Evolutionary conservation across 1,140 invertebrate genomes (phyloP), one percentile per base, ranked within the genome.

Genomic region (Physella acuta): DNA sequence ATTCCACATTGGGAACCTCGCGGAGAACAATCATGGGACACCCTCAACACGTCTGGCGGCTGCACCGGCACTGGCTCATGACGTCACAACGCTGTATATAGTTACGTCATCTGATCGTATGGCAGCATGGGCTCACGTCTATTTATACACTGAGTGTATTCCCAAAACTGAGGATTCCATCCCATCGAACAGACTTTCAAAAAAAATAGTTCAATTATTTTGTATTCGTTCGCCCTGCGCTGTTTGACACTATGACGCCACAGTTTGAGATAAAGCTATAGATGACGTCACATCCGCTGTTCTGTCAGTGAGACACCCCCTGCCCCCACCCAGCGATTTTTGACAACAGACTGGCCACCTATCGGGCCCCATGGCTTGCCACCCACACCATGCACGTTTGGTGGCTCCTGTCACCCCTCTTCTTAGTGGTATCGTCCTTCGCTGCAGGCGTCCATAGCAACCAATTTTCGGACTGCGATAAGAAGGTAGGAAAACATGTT

Each of bases 381-480:
- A 62, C 60, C 60, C 8, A 2, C 60, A 62, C 44, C 60, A 62
- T 62, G 60, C 20, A 1, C 14, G 17, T 62, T 49, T 62, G 60
- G 60, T 62, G 60, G 60, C 60, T 62, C n/a, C 36, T 62, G 60
- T 62, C 60, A 62, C 60, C 60, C 37, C 60, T 62, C 8, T 49
- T 62, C 24, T 16, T 17, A 33, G 60, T 62, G 60, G n/a, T 30
- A 2, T 44, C 60, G 3, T 62, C 60, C 60, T 62, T 33, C 20
- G 60, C 44, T 14, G 44, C 60, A 37, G 60, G 60, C 36, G 37
- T 62, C 37, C 26, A 26, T 44, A 62, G 60, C 37, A 62, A 62
- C 37, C n/a, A 30, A 4, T 62, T 37, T 14, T 24, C 26, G 36
- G 60, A 62, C 37, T 62, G 60, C 60, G 44, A 26, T 37, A 62